Evolutionary conservation across 2,797 vertebrate genomes (phyloP).

Genomic region (Chelidonichthys spinosus): DNA sequence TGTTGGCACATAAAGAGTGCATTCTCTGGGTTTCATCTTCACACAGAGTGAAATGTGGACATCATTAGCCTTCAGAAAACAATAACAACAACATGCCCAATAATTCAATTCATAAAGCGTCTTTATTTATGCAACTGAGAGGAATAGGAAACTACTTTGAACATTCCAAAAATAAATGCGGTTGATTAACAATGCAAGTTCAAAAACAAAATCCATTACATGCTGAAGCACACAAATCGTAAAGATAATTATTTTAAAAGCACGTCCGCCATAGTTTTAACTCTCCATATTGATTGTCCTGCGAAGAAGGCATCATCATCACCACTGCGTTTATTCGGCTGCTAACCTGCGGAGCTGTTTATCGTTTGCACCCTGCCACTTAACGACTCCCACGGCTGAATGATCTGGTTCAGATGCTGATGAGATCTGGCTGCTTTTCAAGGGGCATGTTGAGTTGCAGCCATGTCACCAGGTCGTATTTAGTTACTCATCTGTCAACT

Average conservation of each 20-base stretch:
- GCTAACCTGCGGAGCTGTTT: constrained; percentile 36
- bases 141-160: not conserved
- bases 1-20: not conserved
- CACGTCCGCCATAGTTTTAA: constrained; percentile 1
- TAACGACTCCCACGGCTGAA: not conserved
- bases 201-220: not conserved
- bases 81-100: not conserved
- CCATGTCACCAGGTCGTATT: not conserved
- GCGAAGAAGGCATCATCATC: constrained; percentile 10
- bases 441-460: not conserved
- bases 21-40: not conserved
- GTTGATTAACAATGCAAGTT: not conserved
- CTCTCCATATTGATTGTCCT: not conserved
- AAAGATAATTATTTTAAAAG: not conserved
- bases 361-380: constrained; percentile 37
- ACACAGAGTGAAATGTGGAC: constrained; percentile 17
- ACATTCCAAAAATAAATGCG: not conserved
- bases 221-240: too few relatives aligned
- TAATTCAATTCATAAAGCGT: not conserved
- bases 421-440: constrained; percentile 21
- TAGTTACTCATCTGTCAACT: not conserved
- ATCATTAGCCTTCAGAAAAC: constrained; percentile 11
- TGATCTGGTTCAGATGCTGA: constrained; percentile 32
- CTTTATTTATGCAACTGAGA: not conserved
- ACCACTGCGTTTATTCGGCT: not conserved